phyloP scores from a whole-genome alignment of 2,113 vertebrate genomes.

The Ranitomeya variabilis region DNA sequence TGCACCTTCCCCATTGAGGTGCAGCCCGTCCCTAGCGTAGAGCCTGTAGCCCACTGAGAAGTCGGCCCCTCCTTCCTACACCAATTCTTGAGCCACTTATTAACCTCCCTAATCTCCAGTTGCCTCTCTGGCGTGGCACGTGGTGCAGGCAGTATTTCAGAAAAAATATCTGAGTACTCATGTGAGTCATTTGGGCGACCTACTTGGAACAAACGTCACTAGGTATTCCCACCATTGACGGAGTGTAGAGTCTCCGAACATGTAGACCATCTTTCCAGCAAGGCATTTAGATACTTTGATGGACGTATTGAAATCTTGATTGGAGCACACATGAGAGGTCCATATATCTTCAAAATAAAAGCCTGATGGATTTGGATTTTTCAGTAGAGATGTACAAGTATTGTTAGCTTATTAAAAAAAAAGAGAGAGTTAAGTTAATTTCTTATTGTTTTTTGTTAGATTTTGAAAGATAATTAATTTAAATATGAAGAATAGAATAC shows the following conservation, averaged over 20 bases:
- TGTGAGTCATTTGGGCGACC: background rate
- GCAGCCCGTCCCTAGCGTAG: too few species aligned
- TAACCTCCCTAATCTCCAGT: too few species aligned
- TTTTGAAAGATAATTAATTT: too few species aligned
- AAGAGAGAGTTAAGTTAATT: background rate
- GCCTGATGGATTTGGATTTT: background rate
- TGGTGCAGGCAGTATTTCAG: too few species aligned
- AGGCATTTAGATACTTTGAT: background rate
- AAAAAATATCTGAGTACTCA: background rate
- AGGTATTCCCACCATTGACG: conserved; percentile 9
- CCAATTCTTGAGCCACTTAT: too few species aligned
- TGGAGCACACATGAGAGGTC: background rate
- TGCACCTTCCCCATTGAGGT: too few species aligned
- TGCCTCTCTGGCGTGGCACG: too few species aligned
- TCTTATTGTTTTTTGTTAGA: too few species aligned
- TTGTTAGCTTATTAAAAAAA: background rate
- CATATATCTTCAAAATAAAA: background rate
- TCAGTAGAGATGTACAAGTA: background rate
- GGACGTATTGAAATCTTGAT: background rate
- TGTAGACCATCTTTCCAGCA: background rate
- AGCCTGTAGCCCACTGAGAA: too few species aligned
- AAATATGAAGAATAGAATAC: too few species aligned
- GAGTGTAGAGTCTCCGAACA: background rate
- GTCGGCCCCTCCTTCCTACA: too few species aligned
- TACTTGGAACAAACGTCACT: background rate